phyloP scores from a whole-genome alignment of 2,113 vertebrate species.

The Elgaria multicarinata region DNA sequence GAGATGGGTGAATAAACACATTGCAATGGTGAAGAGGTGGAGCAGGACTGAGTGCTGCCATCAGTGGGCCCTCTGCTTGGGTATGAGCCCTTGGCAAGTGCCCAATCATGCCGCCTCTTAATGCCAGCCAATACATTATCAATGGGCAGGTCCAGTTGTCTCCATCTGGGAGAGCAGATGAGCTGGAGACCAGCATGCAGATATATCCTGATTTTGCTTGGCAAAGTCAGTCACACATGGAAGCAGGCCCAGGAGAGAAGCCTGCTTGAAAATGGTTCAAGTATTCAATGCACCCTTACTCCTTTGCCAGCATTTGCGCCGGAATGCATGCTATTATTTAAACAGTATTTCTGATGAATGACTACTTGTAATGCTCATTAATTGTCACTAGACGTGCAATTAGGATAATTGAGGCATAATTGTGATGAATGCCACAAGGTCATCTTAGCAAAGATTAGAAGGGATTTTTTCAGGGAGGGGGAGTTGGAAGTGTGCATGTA shows the following conservation, averaged over 20 bases:
- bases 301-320: neutral
- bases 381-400: constrained; percentile 11
- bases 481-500: neutral
- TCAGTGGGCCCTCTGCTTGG: too few species aligned
- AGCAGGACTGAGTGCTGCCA: too few species aligned
- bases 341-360: constrained; percentile 20
- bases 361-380: constrained; percentile 1
- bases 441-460: constrained; percentile 5
- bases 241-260: neutral
- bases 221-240: constrained; percentile 33
- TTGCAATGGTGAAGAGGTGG: too few species aligned
- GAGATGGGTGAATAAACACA: too few species aligned
- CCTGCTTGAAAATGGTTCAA: neutral
- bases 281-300: neutral
- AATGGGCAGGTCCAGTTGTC: neutral
- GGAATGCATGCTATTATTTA: neutral
- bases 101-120: too few species aligned
- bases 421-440: constrained; percentile 11
- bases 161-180: neutral
- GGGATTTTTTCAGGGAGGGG: too few species aligned
- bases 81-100: too few species aligned
- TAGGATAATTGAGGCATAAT: constrained; percentile 17
- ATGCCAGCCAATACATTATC: too few species aligned
- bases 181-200: neutral
- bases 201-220: neutral